Base-by-base conservation (phyloP, 2,113 vertebrate species). In the Emberiza fucata region DNA sequence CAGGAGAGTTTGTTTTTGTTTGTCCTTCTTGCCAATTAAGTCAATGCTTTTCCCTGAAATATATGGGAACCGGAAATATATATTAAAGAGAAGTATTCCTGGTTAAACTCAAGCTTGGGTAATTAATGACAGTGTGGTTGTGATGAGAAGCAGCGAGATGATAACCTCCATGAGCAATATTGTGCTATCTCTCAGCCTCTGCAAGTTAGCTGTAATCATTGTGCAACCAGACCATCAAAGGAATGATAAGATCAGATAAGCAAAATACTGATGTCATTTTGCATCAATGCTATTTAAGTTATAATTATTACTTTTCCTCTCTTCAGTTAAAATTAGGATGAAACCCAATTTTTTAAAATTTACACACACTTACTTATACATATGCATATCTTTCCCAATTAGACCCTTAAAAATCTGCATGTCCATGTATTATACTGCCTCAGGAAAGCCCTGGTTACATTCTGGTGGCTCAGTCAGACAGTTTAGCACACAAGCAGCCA, bases 1-100 rank as follows among this genome's bases (percentile, higher is more conserved):
- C 64, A 5, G 33, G 95, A 95, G 93, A 95, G 35, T 21, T 81
- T 90, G 81, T 44, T 95, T 91, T 94, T 92, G 61, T 96, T 91
- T 93, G 92, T 96, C 77, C 84, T 94, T 68, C 78, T 91, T 91
- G 92, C 88, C 94, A 94, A 92, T 83, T 92, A 97, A 95, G 84
- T 78, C 84, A 86, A 22, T 91, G 33, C 45, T 88, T 97, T 71
- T 42, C 51, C 72, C 63, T 88, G 89, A 95, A 92, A 92, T 95
- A 92, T 35, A 86, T 51, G 51, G 60, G 51, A 90, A 51, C 28
- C 39, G 73, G 78, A 92, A 87, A 83, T 75, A 80, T 68, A 82
- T 93, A 81, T 93, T 92, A 53, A 92, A 85, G 94, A 94, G 91
- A 93, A 88, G 39, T 80, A 92, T 92, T 92, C 63, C 57, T 87